A percentile compares a stretch with the other conserved stretches of the same genome.
phyloP scores from a whole-genome alignment of 2,113 vertebrate species.

The Phodopus roborovskii region DNA sequence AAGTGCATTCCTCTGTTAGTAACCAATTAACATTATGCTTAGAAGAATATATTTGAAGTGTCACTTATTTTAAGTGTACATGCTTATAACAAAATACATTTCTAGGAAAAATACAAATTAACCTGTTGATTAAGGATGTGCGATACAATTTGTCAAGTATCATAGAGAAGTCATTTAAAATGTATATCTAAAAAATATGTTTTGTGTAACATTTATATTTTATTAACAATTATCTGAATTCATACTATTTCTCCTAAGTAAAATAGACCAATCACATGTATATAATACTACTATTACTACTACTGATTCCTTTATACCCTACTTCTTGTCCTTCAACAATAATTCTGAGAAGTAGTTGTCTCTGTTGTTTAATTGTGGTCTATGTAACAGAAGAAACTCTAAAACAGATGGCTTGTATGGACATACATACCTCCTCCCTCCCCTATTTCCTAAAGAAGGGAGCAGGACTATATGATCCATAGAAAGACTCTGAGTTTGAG shows the following conservation, averaged over 20 bases:
- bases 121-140: background rate
- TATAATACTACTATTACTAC: background rate
- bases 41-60: background rate
- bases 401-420: background rate
- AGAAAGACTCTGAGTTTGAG: background rate
- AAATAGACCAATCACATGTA: background rate
- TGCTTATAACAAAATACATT: background rate
- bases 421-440: background rate
- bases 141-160: background rate
- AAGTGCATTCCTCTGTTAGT: background rate
- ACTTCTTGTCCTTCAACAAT: background rate
- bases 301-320: background rate
- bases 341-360: background rate
- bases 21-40: background rate
- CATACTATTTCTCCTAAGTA: background rate
- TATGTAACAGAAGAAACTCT: fast-evolving
- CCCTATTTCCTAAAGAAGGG: background rate
- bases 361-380: background rate
- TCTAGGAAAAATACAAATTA: background rate
- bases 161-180: background rate
- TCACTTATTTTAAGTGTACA: background rate
- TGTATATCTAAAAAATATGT: background rate
- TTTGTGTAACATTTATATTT: background rate
- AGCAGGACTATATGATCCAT: background rate
- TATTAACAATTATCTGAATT: background rate